Base-by-base conservation (phyloP, 2,797 vertebrate species). In the Lindbergichthys nudifrons region DNA sequence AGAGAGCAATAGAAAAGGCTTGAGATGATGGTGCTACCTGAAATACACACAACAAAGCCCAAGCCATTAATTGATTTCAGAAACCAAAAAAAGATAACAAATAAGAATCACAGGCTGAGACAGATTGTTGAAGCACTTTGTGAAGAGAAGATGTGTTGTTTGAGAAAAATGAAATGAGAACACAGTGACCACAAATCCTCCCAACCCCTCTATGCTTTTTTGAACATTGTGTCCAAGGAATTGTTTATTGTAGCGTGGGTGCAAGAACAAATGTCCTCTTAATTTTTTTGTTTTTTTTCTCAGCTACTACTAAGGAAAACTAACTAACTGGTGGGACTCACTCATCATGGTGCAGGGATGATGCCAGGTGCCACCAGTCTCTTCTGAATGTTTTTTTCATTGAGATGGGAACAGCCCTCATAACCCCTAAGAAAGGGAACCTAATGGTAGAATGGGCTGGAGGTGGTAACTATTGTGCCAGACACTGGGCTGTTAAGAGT, bases 381-480 rank as follows among this genome's bases (percentile, higher is more conserved):
- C 48, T 76, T 41, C 63, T 83, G 71, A 66, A 41, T 48, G 36
- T 26, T 56, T 60, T 26, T 74, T 36, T 78, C 61, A 65, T 9
- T 73, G 39, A 73, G 47, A 82, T 65, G 43, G 42, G 32, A 61
- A n/a, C 43, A 73, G 60, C 36, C 48, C 60, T 61, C 41, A 54
- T 60, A 48, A 73, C 43, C 60, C 16, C 54, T 36, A 46, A 75
- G 76, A 47, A 58, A 58, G 18, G 36, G 57, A 13, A 30, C 5
- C 51, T 67, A 63, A 60, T 21, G 32, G 30, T 21, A 12, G 50
- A 51, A 52, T 58, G 62, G 64, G 70, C 69, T 76, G 77, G 76
- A 82, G 66, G 83, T 84, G 75, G 66, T 71, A 74, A 81, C 75
- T 80, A 80, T 52, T 42, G 70, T 77, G 75, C 76, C 81, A 85